Evolutionary conservation across 2,113 vertebrate genomes (phyloP).

Genomic region (Casuarius casuarius): DNA sequence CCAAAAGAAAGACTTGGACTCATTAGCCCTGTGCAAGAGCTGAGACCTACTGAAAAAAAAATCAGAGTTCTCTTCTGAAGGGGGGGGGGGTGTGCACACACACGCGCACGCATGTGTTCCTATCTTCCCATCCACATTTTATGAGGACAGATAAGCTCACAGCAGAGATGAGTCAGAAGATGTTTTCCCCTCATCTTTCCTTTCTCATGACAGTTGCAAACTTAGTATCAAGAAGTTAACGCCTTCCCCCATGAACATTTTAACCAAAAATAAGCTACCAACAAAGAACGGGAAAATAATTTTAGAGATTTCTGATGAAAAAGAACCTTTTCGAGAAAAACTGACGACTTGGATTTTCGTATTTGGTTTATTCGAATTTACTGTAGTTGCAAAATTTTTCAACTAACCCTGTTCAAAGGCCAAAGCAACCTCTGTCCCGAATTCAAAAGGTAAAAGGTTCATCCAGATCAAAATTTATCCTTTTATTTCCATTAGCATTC

Average conservation of each 20-base stretch:
- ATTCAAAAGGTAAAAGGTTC: background rate
- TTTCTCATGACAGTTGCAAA: background rate
- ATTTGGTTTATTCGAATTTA: background rate
- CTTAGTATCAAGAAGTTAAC: background rate
- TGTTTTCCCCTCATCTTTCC: background rate
- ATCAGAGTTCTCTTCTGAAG: background rate
- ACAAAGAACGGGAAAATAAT: background rate
- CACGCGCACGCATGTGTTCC: fast-evolving
- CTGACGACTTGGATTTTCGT: background rate
- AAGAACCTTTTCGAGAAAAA: background rate
- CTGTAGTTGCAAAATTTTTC: background rate
- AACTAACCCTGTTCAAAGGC: background rate
- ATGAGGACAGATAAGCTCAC: background rate
- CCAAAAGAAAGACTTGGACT: background rate
- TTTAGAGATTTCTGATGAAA: background rate
- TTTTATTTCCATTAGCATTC: background rate
- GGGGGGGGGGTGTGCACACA: too few relatives aligned
- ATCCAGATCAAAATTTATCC: background rate
- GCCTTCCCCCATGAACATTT: background rate
- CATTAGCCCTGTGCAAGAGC: background rate
- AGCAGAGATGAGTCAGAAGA: background rate
- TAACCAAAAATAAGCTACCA: background rate
- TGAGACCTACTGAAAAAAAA: background rate
- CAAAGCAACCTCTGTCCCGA: background rate
- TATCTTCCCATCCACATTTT: background rate